Evolutionary conservation across 2,113 vertebrate species (phyloP), one percentile per base, ranked within the genome.

Genomic region (Brachyhypopomus occidentalis): DNA sequence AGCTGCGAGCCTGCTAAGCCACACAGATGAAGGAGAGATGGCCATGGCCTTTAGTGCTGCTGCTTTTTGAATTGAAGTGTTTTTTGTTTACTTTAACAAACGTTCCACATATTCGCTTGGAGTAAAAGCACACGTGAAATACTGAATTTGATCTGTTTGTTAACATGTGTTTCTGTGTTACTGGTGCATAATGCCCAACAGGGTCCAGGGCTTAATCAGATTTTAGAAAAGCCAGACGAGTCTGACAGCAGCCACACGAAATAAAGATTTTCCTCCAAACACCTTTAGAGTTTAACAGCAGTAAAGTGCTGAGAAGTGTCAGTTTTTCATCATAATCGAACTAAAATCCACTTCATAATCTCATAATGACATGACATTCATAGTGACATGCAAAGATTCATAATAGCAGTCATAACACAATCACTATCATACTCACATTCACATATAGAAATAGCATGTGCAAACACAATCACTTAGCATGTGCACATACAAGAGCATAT

Each of bases 1-100:
- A 80, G 76, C 75, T 82, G 9, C 12, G 45, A 62, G 70, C 30
- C 80, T 75, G 78, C 81, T 55, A 71, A 77, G 75, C 62, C 45
- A 52, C 64, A 36, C 55, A 75, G 7, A 67, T 25, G 73, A 56
- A 41, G 62, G 8, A 14, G 14, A 1, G 12, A 52, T 52, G 45
- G 12, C 45, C 12, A 41, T 48, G 11, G 41, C 8, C 45, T 12
- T 52, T 52, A 14, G 45, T 52, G 45, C 45, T 9, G 9, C 12
- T 14, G 9, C 45, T 52, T 48, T 48, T 11, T 48, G 41, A 48
- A 48, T 48, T 48, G 5, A 48, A 48, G 9, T 48, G 41, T 11
- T 48, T 9, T 1, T 48, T 48, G 41, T 48, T 48, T 4, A 48
- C 41, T 48, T 48, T 9, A 48, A 48, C 41, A 9, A 5, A 48